Evolutionary conservation across 2,113 vertebrate genomes (phyloP), one percentile per base, ranked within the genome.

Genomic region (Ctenodactylus gundi): DNA sequence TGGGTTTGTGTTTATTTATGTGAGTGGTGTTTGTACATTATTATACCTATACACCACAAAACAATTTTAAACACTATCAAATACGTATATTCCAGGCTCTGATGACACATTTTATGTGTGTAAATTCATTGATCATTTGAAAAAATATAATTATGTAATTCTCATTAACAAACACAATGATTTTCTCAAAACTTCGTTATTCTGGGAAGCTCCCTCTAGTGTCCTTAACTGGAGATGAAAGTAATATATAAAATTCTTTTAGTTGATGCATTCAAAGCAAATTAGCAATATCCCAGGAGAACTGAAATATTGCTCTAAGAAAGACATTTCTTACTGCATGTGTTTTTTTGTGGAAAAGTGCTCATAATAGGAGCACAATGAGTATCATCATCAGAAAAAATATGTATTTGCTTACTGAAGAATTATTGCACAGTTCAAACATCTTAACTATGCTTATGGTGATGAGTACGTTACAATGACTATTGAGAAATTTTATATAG

Each of bases 131-230:
- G 9, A 67, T 14, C 65, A 75, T 21, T 89, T 62, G 27, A 18
- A 1, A 9, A 10, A 1, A 9, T 58, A 1, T 44, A 39, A 41
- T 81, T 90, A 46, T 46, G 27, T 55, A 58, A 3, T 36, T 53
- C 12, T 92, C 9, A 0, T 34, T 91, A 87, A 58, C 57, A 85
- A 34, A 88, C 4, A 15, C 3, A 60, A 34, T 23, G 18, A 36
- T 87, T 94, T 91, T 88, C 73, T 93, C 7, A 21, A 67, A 44
- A 53, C 5, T 23, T 31, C 44, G 21, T 49, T 70, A 21, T n/a
- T 94, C 53, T 92, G 27, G 86, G 53, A 89, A 34, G 65, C 80
- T 94, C 76, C 92, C 95, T 57, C 92, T 96, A 72, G 80, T 72
- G 93, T 96, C 14, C 53, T 72, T 91, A 81, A 93, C 27, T 34